A percentile compares a stretch with the other conserved stretches of the same genome.
phyloP scores from a whole-genome alignment of 1,140 invertebrate species.

The Solenopsis invicta region DNA sequence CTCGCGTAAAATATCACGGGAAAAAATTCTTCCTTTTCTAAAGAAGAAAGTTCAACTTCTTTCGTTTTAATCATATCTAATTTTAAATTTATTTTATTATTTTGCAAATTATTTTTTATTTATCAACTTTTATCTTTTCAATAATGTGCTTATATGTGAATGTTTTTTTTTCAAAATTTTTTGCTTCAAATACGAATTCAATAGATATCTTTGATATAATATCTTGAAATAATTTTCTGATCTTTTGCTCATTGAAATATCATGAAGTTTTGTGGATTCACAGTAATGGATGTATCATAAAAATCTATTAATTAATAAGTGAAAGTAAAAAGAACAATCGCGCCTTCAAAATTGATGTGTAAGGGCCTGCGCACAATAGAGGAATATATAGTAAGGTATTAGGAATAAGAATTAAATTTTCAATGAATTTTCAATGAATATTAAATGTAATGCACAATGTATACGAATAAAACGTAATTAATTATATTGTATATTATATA shows the following conservation, averaged over 20 bases:
- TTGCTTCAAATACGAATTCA: background rate
- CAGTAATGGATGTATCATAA: background rate
- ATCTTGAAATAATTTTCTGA: background rate
- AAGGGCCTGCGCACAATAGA: too few relatives aligned
- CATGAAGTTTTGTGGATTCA: background rate
- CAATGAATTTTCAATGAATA: too few relatives aligned
- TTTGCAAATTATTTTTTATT: background rate
- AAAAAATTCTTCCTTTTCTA: background rate
- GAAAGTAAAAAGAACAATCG: too few relatives aligned
- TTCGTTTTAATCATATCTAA: background rate
- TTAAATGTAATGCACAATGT: too few relatives aligned
- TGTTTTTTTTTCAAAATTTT: background rate
- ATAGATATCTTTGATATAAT: background rate
- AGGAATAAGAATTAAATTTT: too few relatives aligned
- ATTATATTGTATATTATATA: too few relatives aligned
- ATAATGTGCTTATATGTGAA: background rate
- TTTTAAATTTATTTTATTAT: background rate
- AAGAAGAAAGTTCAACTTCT: background rate
- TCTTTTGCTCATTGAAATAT: background rate
- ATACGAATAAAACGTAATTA: too few relatives aligned
- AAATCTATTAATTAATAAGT: conserved; percentile 5
- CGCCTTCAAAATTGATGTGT: too few relatives aligned
- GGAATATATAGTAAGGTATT: too few relatives aligned
- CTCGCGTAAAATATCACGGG: background rate
- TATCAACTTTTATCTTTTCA: background rate